Evolutionary conservation across 2,113 vertebrate species (phyloP).

Genomic region (Montifringilla adamsi): DNA sequence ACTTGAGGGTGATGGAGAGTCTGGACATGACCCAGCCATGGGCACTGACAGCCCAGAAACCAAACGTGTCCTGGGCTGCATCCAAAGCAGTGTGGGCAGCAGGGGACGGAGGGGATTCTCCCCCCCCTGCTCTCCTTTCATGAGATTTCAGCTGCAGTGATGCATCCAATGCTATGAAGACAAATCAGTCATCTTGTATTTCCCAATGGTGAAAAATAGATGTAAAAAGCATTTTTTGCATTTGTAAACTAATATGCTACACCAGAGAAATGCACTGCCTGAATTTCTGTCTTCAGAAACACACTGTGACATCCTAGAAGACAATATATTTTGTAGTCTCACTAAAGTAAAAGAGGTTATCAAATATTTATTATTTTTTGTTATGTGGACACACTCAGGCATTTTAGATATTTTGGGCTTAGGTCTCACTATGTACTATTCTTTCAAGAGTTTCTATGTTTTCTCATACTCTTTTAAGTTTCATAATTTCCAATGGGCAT

Average conservation of each 20-base stretch:
- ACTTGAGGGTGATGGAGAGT: not conserved
- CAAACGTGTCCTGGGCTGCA: not conserved
- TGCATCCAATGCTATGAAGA: not conserved
- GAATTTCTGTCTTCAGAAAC: not conserved
- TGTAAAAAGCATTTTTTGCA: not conserved
- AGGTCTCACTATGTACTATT: not conserved
- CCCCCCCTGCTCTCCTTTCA: not conserved
- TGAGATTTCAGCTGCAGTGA: not conserved
- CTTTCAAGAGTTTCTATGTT: not conserved
- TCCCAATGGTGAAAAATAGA: not conserved
- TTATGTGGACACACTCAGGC: not conserved
- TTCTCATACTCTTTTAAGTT: not conserved
- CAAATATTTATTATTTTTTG: not conserved
- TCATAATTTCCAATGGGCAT: not conserved
- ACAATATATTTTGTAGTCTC: not conserved
- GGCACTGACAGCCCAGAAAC: accelerated
- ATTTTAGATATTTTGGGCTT: not conserved
- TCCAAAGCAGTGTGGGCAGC: accelerated
- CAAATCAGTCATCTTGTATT: not conserved
- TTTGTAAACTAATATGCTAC: not conserved
- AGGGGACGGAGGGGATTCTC: not conserved
- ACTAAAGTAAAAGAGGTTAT: not conserved
- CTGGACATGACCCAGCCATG: not conserved
- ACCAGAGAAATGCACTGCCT: not conserved
- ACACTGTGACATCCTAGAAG: not conserved